These are phyloP conservation scores for Mungos mungo DNA, from an alignment of 2,113 vertebrate species.

Conservation along the genomic window DNA sequence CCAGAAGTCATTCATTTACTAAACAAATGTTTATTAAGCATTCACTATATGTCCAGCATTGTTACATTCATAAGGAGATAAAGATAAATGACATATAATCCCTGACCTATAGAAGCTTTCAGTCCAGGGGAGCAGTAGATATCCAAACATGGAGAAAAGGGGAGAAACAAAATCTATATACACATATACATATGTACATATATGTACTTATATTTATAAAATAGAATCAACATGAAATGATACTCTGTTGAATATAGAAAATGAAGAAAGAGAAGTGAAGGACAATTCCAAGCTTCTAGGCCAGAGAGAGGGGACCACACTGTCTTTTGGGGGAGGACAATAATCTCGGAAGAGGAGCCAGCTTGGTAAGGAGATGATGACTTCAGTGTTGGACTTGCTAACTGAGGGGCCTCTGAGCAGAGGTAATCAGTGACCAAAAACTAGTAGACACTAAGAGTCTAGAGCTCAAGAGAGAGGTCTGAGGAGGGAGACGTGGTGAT, in stretches of 20 bases:
- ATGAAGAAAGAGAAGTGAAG: not conserved
- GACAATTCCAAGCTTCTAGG: not conserved
- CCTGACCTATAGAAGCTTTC: not conserved
- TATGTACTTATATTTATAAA: not conserved
- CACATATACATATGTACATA: not conserved
- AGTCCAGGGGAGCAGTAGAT: not conserved
- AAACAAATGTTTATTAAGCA: not conserved
- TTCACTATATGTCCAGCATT: not conserved
- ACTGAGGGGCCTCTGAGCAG: not conserved
- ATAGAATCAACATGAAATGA: not conserved
- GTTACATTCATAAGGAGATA: not conserved
- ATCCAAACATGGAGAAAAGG: not conserved
- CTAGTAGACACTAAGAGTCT: not conserved
- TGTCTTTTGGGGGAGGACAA: not conserved
- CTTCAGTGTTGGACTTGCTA: not conserved
- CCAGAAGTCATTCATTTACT: not conserved
- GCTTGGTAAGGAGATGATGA: not conserved
- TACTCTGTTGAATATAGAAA: not conserved
- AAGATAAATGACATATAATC: not conserved
- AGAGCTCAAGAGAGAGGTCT: not conserved
- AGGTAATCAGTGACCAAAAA: not conserved
- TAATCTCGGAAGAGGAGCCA: not conserved
- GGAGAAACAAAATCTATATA: not conserved
- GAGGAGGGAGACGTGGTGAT: not conserved
- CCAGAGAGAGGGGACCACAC: not conserved